Base-by-base conservation (phyloP, 2,888 invertebrate species). In the Sarcophaga carnaria region DNA sequence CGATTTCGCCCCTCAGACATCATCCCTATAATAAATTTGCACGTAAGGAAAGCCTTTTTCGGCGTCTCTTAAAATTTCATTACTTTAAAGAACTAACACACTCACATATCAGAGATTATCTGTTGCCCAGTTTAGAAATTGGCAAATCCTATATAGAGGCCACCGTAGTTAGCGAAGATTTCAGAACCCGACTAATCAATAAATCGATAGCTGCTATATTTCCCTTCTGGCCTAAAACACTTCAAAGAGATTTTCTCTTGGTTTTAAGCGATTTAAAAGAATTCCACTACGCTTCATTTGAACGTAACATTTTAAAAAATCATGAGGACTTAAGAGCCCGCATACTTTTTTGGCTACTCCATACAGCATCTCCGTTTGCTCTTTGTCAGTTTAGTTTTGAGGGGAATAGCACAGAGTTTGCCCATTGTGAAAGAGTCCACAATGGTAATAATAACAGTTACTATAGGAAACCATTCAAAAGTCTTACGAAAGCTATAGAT, bases 61-160 rank as follows among this genome's bases (percentile, higher is more conserved):
- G 86, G 0, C 1, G 54, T 0, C 6, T 88, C 0, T 27, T 59
- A 20, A 60, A 88, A 54, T 85, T 88, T 75, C 86, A 88, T 74
- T 88, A 83, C 80, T 87, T 88, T 62, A 77, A 82, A 76, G 71
- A 78, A 20, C n/a, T 88, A 10, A 83, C 67, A n/a, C 17, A 66
- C 1, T 47, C 78, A 72, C 84, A 88, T 14, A 75, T 88, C 8
- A 63, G 80, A 37, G 20, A 78, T 63, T 88, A 88, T 78, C 37
- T 82, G n/a, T 80, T 88, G 79, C 83, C 86, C n/a, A 86, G 75
- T 8, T 14, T 66, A 17, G 74, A 87, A 25, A 62, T 83, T 66
- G 79, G 79, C 8, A 72, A 72, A 47, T 71, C 74, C 5, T 88
- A 87, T 64, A 66, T 60, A 17, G 71, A 85, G 66, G 87, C 83